These are phyloP conservation scores for Pseudomugil gertrudae DNA, from an alignment of 2,797 vertebrate genomes.

Conservation along the genomic window DNA sequence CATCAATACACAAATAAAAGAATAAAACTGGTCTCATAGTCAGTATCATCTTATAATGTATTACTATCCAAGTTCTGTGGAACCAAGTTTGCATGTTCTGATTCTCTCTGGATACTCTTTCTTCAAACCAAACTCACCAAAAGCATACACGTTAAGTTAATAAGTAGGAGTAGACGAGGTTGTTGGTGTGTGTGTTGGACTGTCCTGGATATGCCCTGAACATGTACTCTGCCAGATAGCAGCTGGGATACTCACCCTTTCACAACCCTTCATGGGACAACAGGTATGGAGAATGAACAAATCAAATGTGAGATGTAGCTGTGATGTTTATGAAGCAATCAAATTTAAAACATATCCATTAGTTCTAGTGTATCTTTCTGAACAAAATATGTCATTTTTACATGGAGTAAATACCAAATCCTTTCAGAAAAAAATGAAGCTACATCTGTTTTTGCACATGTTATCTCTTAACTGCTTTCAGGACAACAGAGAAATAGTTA, in stretches of 20 bases:
- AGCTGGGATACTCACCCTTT: background rate
- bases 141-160: background rate
- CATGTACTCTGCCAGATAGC: background rate
- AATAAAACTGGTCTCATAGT: background rate
- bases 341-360: background rate
- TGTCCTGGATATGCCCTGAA: background rate
- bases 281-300: background rate
- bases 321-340: background rate
- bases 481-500: conserved; percentile 58
- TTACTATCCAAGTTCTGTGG: background rate
- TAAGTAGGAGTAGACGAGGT: background rate
- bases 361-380: background rate
- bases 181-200: background rate
- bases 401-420: background rate
- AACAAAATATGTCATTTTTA: background rate
- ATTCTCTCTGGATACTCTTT: no score
- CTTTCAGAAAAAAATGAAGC: conserved; percentile 24
- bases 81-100: no score
- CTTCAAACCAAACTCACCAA: background rate
- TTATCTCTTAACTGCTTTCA: conserved; percentile 43
- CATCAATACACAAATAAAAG: background rate
- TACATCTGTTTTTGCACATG: conserved; percentile 24
- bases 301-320: background rate
- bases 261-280: background rate
- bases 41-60: background rate